Percentiles rank a stretch among this genome's conserved stretches.
Evolutionary conservation across 2,797 vertebrate species (phyloP).

Genomic region (Hemibagrus guttatus): DNA sequence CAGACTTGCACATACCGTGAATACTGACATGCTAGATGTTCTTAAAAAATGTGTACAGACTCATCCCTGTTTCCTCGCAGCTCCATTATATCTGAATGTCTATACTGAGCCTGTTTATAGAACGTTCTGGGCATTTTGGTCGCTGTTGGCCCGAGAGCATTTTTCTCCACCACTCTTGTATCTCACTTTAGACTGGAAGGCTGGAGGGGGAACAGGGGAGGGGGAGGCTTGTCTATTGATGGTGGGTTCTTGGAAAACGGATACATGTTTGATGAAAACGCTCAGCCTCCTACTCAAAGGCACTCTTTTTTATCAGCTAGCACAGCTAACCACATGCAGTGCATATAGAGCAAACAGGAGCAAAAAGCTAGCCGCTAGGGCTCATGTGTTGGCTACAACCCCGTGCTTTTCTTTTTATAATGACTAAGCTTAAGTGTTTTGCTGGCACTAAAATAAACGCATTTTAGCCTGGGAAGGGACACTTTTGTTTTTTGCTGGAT

Average conservation of each 20-base stretch:
- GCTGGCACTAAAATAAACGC: conserved; percentile 27
- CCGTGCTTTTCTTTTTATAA: conserved; percentile 22
- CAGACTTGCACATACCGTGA: not conserved
- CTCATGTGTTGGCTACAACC: conserved; percentile 28
- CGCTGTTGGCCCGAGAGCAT: conserved; percentile 31
- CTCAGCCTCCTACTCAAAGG: conserved; percentile 49
- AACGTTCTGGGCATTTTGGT: conserved; percentile 42
- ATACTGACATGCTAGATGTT: conserved; percentile 16
- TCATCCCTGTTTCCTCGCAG: conserved; percentile 30
- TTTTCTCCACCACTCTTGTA: conserved; percentile 41
- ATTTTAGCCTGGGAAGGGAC: conserved; percentile 13
- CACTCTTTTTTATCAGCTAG: conserved; percentile 53
- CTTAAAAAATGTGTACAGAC: conserved; percentile 28
- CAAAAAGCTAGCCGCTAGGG: conserved; percentile 38
- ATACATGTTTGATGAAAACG: conserved; percentile 55
- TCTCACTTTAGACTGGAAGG: conserved; percentile 40
- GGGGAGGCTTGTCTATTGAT: conserved; percentile 46
- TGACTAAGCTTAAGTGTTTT: conserved; percentile 21
- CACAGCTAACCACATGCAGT: conserved; percentile 54
- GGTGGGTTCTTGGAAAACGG: conserved; percentile 54
- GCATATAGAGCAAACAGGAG: conserved; percentile 47
- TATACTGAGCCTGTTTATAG: conserved; percentile 40
- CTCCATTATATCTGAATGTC: conserved; percentile 25
- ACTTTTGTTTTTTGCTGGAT: conserved; percentile 36
- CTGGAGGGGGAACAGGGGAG: conserved; percentile 27